Evolutionary conservation across 64 coral and sea anemone genomes (phyloP).

Genomic region (Stichodactyla mertensii): DNA sequence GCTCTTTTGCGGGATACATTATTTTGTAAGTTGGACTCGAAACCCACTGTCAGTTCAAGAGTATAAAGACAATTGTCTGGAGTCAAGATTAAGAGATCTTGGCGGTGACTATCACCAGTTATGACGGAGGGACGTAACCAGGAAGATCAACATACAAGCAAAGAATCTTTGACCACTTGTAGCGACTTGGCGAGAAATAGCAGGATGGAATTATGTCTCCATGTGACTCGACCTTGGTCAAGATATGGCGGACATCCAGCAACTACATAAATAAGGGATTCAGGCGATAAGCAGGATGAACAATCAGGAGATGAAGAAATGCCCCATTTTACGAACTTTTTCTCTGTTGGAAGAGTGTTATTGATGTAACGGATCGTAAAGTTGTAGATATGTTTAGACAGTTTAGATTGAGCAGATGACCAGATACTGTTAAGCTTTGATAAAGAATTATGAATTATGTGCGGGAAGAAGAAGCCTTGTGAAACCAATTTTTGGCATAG

Average conservation of each 20-base stretch:
- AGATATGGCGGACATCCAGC: not conserved
- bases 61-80: not conserved
- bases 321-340: slow-evolving; percentile 15
- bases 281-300: slow-evolving; percentile 12
- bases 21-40: not conserved
- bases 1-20: slow-evolving; percentile 7
- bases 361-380: slow-evolving; percentile 25
- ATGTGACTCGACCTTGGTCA: slow-evolving; percentile 25
- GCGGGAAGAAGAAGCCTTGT: slow-evolving; percentile 10
- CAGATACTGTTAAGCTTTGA: not conserved
- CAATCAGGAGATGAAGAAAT: slow-evolving; percentile 6
- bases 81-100: slow-evolving; percentile 27
- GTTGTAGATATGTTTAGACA: slow-evolving; percentile 7
- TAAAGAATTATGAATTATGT: not conserved
- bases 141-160: slow-evolving; percentile 11
- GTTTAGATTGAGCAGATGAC: slow-evolving; percentile 1
- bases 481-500: not conserved
- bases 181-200: slow-evolving; percentile 4
- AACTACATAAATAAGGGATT: slow-evolving; percentile 16
- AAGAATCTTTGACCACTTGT: slow-evolving; percentile 1
- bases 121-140: slow-evolving; percentile 17
- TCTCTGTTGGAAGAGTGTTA: slow-evolving; percentile 21
- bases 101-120: slow-evolving; percentile 1
- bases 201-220: slow-evolving; percentile 35
- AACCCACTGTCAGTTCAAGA: slow-evolving; percentile 18